Percentiles rank a stretch among this genome's conserved stretches.
These are phyloP conservation scores for Ptilorrhoa leucosticta DNA, from an alignment of 2,113 vertebrate genomes.

Conservation along the genomic window DNA sequence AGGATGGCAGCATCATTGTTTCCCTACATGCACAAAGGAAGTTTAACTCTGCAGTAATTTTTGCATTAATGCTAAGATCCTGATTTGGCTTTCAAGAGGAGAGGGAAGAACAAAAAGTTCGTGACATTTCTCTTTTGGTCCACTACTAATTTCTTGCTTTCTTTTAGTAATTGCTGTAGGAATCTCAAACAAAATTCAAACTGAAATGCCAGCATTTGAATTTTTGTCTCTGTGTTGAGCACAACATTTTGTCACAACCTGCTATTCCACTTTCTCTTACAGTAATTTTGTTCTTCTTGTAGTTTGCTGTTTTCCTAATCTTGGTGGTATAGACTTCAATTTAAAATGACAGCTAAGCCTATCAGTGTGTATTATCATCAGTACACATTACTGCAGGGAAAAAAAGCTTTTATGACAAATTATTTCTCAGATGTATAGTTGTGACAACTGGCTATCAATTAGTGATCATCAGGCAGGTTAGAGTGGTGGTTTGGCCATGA, in stretches of 20 bases:
- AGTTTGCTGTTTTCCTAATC: neutral
- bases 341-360: neutral
- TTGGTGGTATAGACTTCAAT: neutral
- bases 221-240: neutral
- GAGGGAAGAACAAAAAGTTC: neutral
- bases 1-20: neutral
- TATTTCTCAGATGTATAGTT: neutral
- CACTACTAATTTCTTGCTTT: neutral
- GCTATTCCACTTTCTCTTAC: neutral
- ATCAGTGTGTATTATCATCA: rapidly evolving
- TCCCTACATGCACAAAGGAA: neutral
- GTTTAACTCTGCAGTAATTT: neutral
- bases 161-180: neutral
- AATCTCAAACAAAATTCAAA: neutral
- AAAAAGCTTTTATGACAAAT: neutral
- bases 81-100: neutral
- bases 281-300: neutral
- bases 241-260: neutral
- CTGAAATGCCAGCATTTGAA: neutral
- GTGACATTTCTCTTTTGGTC: neutral
- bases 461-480: neutral
- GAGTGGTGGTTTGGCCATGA: neutral
- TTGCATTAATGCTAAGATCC: neutral
- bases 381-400: neutral
- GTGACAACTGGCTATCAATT: neutral